A percentile compares a stretch with the other conserved stretches of the same genome.
Conservation (phyloP, 2,113 vertebrate species). For the Macrotus californicus region DNA sequence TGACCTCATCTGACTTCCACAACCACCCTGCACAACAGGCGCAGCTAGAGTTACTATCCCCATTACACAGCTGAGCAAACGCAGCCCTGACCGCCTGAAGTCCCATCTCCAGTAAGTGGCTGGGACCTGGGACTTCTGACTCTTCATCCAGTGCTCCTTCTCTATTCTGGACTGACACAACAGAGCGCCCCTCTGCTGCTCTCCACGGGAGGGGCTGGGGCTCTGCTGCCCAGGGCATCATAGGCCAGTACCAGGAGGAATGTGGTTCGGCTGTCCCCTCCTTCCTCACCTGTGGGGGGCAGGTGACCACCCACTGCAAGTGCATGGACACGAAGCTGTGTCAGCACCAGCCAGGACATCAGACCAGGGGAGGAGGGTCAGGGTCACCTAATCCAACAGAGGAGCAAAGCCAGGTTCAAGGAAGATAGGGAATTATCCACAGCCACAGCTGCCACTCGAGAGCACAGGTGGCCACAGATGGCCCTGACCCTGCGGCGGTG, state of each 20-base stretch:
- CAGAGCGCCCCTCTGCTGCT: background rate
- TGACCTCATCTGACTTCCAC: slow-evolving; percentile 72
- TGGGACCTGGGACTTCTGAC: background rate
- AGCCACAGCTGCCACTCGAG: background rate
- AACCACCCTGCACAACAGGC: slow-evolving; percentile 37
- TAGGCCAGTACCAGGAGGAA: fast-evolving
- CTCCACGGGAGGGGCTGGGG: background rate
- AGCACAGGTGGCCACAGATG: background rate
- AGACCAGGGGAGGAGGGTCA: background rate
- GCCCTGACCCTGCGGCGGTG: background rate
- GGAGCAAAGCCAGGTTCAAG: background rate
- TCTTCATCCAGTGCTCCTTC: background rate
- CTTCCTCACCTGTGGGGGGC: background rate
- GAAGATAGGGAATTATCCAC: background rate
- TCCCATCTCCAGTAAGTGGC: background rate
- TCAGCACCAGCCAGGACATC: background rate
- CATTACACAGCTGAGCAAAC: slow-evolving; percentile 48
- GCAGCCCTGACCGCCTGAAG: slow-evolving; percentile 42
- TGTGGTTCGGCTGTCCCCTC: background rate
- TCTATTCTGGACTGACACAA: background rate
- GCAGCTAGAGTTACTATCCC: slow-evolving; percentile 26
- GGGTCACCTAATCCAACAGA: background rate
- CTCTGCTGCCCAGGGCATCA: background rate
- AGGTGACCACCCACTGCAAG: background rate
- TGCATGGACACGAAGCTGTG: background rate